Evolutionary conservation across 2,888 invertebrate species (phyloP).

Genomic region (Eilema sororculum): DNA sequence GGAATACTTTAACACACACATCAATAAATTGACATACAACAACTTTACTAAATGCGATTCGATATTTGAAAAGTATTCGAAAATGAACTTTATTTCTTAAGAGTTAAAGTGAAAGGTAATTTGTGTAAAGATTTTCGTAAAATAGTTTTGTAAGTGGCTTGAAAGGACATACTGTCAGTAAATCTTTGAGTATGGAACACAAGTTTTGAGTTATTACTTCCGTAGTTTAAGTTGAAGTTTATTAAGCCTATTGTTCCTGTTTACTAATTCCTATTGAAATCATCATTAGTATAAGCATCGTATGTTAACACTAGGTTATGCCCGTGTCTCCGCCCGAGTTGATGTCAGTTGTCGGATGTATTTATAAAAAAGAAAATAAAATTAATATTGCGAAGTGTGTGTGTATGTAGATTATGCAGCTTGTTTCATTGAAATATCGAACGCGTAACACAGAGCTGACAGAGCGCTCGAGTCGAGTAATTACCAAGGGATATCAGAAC

Average conservation of each 20-base stretch:
- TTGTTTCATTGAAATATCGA: too few relatives aligned
- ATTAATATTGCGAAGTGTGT: too few relatives aligned
- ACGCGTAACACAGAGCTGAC: too few relatives aligned
- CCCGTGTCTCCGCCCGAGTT: too few relatives aligned
- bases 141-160: conserved; percentile 20
- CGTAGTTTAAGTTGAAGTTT: conserved; percentile 24
- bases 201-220: conserved; percentile 41
- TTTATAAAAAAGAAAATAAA: too few relatives aligned
- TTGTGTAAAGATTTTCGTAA: background rate
- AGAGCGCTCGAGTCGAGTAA: too few relatives aligned
- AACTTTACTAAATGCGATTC: conserved; percentile 17
- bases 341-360: too few relatives aligned
- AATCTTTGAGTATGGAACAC: conserved; percentile 26
- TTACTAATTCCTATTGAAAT: conserved; percentile 34
- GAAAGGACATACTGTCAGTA: conserved; percentile 38
- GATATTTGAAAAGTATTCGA: background rate
- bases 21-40: conserved; percentile 48
- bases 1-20: conserved; percentile 37
- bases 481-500: too few relatives aligned
- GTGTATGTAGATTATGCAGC: too few relatives aligned
- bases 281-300: conserved; percentile 21
- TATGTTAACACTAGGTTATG: background rate
- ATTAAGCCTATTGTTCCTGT: conserved; percentile 33
- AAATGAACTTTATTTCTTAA: background rate
- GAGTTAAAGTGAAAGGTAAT: background rate